A percentile compares a stretch with the other conserved stretches of the same genome.
phyloP scores from a whole-genome alignment of 2,888 invertebrate genomes.

The Mesoligia furuncula region DNA sequence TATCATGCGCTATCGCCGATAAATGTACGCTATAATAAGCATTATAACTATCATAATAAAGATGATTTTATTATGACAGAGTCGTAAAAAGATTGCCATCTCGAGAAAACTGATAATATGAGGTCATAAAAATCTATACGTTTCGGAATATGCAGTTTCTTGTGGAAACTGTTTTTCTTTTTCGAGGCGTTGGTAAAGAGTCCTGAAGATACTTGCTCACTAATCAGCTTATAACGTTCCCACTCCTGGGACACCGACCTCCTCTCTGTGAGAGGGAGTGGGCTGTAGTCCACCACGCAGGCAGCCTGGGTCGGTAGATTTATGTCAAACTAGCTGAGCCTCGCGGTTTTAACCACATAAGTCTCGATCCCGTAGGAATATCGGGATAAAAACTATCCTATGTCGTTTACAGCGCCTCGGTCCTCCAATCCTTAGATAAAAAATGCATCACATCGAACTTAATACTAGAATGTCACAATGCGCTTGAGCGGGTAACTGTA shows the following conservation, averaged over 20 bases:
- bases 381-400: too few relatives aligned
- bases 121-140: constrained; percentile 24
- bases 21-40: constrained; percentile 40
- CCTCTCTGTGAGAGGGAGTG: background rate
- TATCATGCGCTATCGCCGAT: constrained; percentile 32
- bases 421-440: too few relatives aligned
- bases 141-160: background rate
- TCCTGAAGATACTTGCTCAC: background rate
- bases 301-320: background rate
- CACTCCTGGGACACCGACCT: background rate
- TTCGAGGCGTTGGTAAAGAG: background rate
- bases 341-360: too few relatives aligned
- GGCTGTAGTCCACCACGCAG: background rate
- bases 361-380: too few relatives aligned
- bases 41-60: constrained; percentile 37
- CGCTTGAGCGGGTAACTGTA: too few relatives aligned
- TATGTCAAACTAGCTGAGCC: too few relatives aligned
- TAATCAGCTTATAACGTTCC: background rate
- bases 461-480: too few relatives aligned
- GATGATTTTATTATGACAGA: constrained; percentile 45
- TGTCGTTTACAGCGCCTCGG: too few relatives aligned
- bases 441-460: too few relatives aligned
- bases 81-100: constrained; percentile 49
- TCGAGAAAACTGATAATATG: constrained; percentile 25
- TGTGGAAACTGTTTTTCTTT: background rate